Conservation (phyloP, 1,140 invertebrate species). For the Atta colombica region DNA sequence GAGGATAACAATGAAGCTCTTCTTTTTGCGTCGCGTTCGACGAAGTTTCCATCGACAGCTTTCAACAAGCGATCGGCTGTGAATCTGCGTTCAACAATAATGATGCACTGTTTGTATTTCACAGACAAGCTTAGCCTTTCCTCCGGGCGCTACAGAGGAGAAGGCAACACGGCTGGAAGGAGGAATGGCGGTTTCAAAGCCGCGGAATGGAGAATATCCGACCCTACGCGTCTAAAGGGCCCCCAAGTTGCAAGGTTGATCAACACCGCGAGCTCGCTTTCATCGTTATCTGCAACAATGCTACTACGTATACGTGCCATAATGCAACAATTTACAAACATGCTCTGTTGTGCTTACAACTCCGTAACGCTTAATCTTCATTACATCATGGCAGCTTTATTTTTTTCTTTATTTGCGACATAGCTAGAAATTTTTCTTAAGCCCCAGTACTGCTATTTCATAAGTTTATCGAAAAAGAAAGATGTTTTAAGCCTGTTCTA, state of each 20-base stretch:
- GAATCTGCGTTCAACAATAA: constrained; percentile 79
- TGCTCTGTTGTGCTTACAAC: constrained; percentile 2
- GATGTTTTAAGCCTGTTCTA: neutral
- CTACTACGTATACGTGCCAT: constrained; percentile 5
- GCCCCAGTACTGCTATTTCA: neutral
- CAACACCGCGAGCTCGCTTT: constrained; percentile 32
- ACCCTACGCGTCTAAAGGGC: constrained; percentile 18
- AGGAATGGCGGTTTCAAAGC: constrained; percentile 47
- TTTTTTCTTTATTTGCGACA: neutral
- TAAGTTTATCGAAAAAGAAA: neutral
- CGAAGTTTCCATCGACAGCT: constrained; percentile 74
- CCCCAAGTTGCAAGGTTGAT: constrained; percentile 39
- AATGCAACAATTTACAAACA: constrained; percentile 50
- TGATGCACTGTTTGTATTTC: constrained; percentile 75
- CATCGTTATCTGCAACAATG: constrained; percentile 13
- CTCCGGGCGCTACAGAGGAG: neutral
- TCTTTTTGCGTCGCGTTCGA: constrained; percentile 73
- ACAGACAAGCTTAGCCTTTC: constrained; percentile 8
- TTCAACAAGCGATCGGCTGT: constrained; percentile 77
- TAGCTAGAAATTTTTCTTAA: neutral
- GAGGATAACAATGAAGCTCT: constrained; percentile 73
- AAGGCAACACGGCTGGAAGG: constrained; percentile 15
- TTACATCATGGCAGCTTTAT: constrained; percentile 28
- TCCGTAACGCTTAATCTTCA: constrained; percentile 41
- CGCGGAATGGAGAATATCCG: constrained; percentile 42